Evolutionary conservation across 2,888 invertebrate genomes (phyloP).

Genomic region (Bellardia bayeri): DNA sequence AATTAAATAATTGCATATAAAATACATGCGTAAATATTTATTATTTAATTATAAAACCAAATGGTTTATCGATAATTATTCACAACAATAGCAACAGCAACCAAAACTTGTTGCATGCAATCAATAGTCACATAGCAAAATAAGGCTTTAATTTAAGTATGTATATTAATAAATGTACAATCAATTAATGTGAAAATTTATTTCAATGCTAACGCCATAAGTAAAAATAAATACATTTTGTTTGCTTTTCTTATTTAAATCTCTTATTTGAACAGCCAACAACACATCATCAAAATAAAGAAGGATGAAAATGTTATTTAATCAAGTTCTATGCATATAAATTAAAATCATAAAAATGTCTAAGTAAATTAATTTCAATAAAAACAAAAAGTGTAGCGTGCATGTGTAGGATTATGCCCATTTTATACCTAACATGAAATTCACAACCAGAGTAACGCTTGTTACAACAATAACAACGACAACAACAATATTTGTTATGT

Average conservation of each 20-base stretch:
- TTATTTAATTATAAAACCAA: slow-evolving; percentile 41
- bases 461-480: slow-evolving; percentile 34
- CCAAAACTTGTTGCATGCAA: slow-evolving; percentile 24
- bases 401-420: neutral
- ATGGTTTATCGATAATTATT: slow-evolving; percentile 40
- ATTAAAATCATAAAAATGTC: slow-evolving; percentile 46
- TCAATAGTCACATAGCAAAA: neutral
- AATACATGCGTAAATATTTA: slow-evolving; percentile 34
- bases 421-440: neutral
- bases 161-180: neutral
- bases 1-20: slow-evolving; percentile 22
- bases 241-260: slow-evolving; percentile 12
- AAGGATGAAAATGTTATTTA: slow-evolving; percentile 27
- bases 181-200: slow-evolving; percentile 14
- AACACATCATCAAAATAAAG: no score
- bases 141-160: neutral
- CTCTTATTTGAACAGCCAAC: slow-evolving; percentile 2
- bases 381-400: slow-evolving; percentile 28
- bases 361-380: slow-evolving; percentile 47
- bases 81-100: slow-evolving; percentile 6
- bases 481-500: slow-evolving; percentile 62
- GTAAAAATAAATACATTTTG: neutral
- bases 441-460: slow-evolving; percentile 3
- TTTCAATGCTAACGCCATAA: slow-evolving; percentile 3
- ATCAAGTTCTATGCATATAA: slow-evolving; percentile 44